A percentile compares a stretch with the other conserved stretches of the same genome.
phyloP scores from a whole-genome alignment of 2,113 vertebrate genomes.

The Salvelinus alpinus region DNA sequence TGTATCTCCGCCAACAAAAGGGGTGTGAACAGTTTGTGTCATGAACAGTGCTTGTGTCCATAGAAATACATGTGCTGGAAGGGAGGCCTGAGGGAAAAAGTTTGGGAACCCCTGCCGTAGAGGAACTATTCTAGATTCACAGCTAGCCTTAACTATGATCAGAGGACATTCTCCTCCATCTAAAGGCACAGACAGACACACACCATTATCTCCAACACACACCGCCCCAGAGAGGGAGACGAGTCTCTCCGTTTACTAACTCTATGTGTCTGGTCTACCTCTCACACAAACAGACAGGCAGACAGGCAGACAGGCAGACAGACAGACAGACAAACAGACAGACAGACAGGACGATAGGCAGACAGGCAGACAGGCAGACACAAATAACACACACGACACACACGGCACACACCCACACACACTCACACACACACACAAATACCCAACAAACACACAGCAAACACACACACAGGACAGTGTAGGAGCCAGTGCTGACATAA shows the following conservation, averaged over 20 bases:
- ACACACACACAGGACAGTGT: constrained; percentile 14
- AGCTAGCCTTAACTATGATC: background rate
- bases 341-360: background rate
- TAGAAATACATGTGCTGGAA: too few species aligned
- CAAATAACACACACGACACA: background rate
- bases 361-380: background rate
- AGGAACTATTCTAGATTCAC: background rate
- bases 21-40: too few species aligned
- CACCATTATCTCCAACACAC: too few species aligned
- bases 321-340: background rate
- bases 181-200: background rate
- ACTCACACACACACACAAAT: too few species aligned
- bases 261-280: background rate
- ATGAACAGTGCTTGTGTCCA: too few species aligned
- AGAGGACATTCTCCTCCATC: background rate
- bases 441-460: too few species aligned
- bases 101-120: too few species aligned
- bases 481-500: background rate
- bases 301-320: background rate
- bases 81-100: too few species aligned
- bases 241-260: background rate
- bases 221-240: background rate
- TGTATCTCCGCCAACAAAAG: too few species aligned
- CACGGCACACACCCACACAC: too few species aligned
- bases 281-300: too few species aligned